A percentile compares a stretch with the other conserved stretches of the same genome.
These are phyloP conservation scores for Atrina japonica DNA, from an alignment of 2,888 invertebrate species.

Conservation along the genomic window DNA sequence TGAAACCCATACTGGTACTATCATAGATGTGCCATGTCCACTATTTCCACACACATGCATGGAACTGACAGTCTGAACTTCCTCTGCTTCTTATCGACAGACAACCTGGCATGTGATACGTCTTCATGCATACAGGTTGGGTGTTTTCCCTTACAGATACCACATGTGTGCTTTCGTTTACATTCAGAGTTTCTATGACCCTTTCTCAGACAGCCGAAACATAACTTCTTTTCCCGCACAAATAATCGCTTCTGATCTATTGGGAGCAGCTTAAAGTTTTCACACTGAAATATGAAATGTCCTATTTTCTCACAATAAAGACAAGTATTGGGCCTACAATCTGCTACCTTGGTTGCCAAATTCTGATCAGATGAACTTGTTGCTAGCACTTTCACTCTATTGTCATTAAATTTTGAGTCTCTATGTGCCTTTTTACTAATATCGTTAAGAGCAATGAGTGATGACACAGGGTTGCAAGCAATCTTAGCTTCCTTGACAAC, in stretches of 20 bases:
- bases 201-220: slow-evolving; percentile 21
- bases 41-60: neutral
- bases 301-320: slow-evolving; percentile 21
- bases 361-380: neutral
- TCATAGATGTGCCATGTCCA: slow-evolving; percentile 22
- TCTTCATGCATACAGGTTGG: slow-evolving; percentile 35
- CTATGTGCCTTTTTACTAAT: neutral
- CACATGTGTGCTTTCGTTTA: slow-evolving; percentile 28
- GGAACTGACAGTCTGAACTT: slow-evolving; percentile 1
- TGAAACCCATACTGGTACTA: slow-evolving; percentile 37
- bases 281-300: slow-evolving; percentile 23
- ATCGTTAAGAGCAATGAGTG: slow-evolving; percentile 8
- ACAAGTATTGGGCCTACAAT: neutral
- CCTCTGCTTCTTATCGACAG: neutral
- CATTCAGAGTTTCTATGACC: slow-evolving; percentile 35
- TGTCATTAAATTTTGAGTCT: neutral
- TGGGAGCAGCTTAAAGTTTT: neutral
- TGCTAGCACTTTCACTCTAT: slow-evolving; percentile 9
- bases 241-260: slow-evolving; percentile 9
- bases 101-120: neutral
- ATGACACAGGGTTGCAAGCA: slow-evolving; percentile 28
- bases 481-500: slow-evolving; percentile 22
- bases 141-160: slow-evolving; percentile 25
- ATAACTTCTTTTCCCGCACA: slow-evolving; percentile 15
- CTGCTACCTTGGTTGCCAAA: neutral